Evolutionary conservation across 2,888 invertebrate species (phyloP).

Genomic region (Chydorus sphaericus): DNA sequence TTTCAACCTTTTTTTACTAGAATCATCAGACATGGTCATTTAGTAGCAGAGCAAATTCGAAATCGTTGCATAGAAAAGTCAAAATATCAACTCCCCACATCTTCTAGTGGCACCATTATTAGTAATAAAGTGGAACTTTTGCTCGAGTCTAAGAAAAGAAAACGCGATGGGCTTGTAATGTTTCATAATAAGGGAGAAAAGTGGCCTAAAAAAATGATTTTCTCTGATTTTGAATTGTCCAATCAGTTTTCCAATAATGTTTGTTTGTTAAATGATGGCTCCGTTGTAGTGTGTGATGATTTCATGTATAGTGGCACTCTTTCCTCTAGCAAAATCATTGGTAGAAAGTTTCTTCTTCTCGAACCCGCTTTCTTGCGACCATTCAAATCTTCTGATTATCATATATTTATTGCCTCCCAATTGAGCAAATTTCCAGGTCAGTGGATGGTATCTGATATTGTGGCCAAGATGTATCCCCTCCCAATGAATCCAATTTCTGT

Average conservation of each 20-base stretch:
- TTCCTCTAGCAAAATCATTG: not conserved
- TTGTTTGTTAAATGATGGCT: not conserved
- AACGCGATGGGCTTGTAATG: not conserved
- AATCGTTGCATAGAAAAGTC: not conserved
- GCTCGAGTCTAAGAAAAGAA: not conserved
- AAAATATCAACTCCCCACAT: not conserved
- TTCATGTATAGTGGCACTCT: too few species aligned
- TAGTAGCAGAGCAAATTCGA: not conserved
- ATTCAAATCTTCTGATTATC: not conserved
- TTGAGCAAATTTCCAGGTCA: too few species aligned
- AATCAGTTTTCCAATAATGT: not conserved
- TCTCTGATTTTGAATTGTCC: not conserved
- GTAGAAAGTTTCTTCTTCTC: not conserved
- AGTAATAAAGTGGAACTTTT: not conserved
- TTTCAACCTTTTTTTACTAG: not conserved
- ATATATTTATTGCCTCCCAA: not conserved
- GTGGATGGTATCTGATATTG: too few species aligned
- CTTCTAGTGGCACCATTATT: not conserved
- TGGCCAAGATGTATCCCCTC: too few species aligned
- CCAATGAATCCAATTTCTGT: too few species aligned
- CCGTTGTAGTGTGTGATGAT: not conserved
- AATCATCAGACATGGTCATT: not conserved
- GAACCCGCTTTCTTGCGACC: not conserved
- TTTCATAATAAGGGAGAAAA: not conserved
- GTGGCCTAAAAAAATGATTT: not conserved